These are phyloP conservation scores for Dasyprocta punctata DNA, from an alignment of 2,113 vertebrate genomes.

Conservation along the genomic window DNA sequence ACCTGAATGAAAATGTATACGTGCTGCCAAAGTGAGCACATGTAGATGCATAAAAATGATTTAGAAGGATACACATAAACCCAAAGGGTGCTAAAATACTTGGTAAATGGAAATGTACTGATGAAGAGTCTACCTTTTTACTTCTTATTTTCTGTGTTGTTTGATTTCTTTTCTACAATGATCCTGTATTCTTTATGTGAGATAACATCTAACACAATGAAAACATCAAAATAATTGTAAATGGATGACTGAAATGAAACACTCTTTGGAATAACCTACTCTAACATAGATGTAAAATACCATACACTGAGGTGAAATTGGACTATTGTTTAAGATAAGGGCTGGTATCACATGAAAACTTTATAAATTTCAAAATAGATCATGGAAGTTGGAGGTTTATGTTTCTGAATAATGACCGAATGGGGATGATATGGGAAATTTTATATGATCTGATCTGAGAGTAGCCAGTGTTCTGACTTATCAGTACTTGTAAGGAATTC, in stretches of 20 bases:
- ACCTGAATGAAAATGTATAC: not conserved
- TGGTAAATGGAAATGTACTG: not conserved
- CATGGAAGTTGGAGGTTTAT: not conserved
- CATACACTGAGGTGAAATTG: not conserved
- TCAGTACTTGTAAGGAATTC: not conserved
- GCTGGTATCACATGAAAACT: not conserved
- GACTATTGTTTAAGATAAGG: not conserved
- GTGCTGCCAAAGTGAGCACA: too few species aligned
- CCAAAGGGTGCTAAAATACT: not conserved
- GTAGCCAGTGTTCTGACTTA: not conserved
- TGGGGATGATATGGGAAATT: not conserved
- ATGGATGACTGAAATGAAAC: not conserved
- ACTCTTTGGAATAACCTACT: too few species aligned
- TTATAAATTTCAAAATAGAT: conserved; percentile 11
- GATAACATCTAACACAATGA: not conserved
- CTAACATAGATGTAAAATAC: not conserved
- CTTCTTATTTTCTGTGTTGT: not conserved
- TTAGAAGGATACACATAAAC: not conserved
- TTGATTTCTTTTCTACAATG: not conserved
- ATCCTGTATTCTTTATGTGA: not conserved
- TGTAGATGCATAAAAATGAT: not conserved
- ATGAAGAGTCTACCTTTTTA: not conserved
- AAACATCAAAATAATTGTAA: not conserved
- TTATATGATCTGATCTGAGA: not conserved
- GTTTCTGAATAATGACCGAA: not conserved